Percentiles rank a stretch among this genome's conserved stretches.
These are phyloP conservation scores for Synanthedon vespiformis DNA, from an alignment of 2,888 invertebrate species.

Conservation along the genomic window DNA sequence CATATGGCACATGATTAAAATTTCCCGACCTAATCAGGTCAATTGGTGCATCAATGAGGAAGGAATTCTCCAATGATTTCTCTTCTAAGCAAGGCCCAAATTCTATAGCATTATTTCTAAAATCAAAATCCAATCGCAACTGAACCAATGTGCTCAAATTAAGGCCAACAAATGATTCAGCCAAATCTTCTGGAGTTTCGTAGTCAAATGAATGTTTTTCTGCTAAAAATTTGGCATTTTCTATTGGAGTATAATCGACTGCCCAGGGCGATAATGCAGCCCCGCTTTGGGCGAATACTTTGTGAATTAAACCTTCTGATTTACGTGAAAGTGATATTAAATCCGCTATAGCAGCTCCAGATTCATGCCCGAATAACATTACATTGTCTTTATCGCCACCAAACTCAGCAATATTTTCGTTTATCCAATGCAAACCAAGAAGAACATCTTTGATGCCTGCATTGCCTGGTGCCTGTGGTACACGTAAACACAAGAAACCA, in stretches of 20 bases:
- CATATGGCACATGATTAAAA: slow-evolving; percentile 41
- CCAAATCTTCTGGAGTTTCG: slow-evolving; percentile 27
- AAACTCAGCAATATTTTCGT: slow-evolving; percentile 77
- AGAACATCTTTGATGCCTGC: slow-evolving; percentile 88
- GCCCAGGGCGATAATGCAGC: slow-evolving; percentile 51
- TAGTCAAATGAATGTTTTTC: slow-evolving; percentile 30
- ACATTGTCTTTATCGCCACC: slow-evolving; percentile 82
- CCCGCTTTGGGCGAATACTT: slow-evolving; percentile 50
- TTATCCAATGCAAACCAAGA: slow-evolving; percentile 81
- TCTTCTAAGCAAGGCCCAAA: slow-evolving; percentile 58
- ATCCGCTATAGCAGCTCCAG: slow-evolving; percentile 74
- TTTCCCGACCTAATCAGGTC: slow-evolving; percentile 34
- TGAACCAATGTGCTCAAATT: slow-evolving; percentile 22
- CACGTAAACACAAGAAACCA: slow-evolving; percentile 75
- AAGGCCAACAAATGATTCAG: slow-evolving; percentile 24
- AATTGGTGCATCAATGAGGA: slow-evolving; percentile 40
- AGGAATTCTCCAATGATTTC: slow-evolving; percentile 21
- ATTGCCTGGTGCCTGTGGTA: slow-evolving; percentile 79
- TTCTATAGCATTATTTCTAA: slow-evolving; percentile 40
- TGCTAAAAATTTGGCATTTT: slow-evolving; percentile 33
- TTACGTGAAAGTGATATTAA: slow-evolving; percentile 41
- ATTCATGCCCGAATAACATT: slow-evolving; percentile 84
- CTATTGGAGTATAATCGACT: slow-evolving; percentile 45
- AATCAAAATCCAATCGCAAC: slow-evolving; percentile 28
- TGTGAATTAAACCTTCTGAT: slow-evolving; percentile 34